Base-by-base conservation (phyloP, 2,888 invertebrate species). In the Lasioglossum vierecki region DNA sequence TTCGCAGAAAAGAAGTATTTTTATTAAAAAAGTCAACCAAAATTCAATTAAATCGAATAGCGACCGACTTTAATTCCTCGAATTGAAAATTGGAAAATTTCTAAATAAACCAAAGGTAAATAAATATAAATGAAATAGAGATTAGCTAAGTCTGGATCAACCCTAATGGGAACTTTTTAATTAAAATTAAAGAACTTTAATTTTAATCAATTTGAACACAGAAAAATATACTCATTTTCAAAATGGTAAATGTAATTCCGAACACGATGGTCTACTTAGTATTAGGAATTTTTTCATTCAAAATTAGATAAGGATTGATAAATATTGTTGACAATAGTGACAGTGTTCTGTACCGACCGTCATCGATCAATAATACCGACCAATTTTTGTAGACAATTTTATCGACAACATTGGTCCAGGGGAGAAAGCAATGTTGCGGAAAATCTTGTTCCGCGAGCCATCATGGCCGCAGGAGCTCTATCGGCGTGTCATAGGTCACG, bases 401-500 rank as follows among this genome's bases (percentile, higher is more conserved):
- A 44, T 60, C 35, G 39, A 13, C 66, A 26, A 44, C 76, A 57
- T 57, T 60, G 26, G 46, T 15, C 44, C 41, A 72, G 63, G 26
- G 78, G 53, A 70, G 22, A 53, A 35, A 30, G 46, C 15, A 22
- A 22, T 71, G 78, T 39, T 60, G 79, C 30, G 76, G 22, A 79
- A 84, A 86, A 87, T 76, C 82, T 74, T 84, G 41, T 35, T 71
- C 86, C 41, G 76, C 78, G 26, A 83, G 70, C 78, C 77, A 84
- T 85, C 66, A 86, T 85, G 79, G 78, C 68, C 80, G 84, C 80
- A 86, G 87, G 86, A 86, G 80, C 74, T 83, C 85, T 85, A 89
- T 94, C 93, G 91, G 86, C 77, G 90, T 93, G 94, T 94, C 94
- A 94, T 91, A 94, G 94, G 94, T 94, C 94, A 93, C 91, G 76